Evolutionary conservation across 2,888 invertebrate species (phyloP).

Genomic region (Teleiodes luculella): DNA sequence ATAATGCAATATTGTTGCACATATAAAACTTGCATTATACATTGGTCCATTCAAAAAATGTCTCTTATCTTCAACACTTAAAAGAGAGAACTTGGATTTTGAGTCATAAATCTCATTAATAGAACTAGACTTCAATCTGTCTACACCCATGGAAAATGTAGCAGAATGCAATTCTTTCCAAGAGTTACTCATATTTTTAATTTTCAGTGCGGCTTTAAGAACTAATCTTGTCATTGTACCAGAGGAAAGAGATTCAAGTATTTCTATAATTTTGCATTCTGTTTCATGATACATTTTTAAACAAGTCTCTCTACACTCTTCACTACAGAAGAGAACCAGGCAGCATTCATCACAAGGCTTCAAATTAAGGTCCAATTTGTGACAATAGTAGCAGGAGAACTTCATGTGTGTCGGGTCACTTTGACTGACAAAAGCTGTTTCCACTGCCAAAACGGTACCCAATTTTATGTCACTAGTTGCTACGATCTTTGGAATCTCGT

Average conservation of each 20-base stretch:
- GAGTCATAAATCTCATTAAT: constrained; percentile 26
- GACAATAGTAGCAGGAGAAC: constrained; percentile 32
- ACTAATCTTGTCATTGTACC: constrained; percentile 12
- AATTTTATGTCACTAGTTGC: constrained; percentile 31
- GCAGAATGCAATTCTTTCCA: constrained; percentile 29
- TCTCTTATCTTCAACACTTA: constrained; percentile 23
- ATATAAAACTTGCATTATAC: constrained; percentile 25
- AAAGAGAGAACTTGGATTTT: constrained; percentile 23
- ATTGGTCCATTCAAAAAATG: constrained; percentile 28
- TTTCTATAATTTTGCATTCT: constrained; percentile 30
- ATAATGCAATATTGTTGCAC: constrained; percentile 26
- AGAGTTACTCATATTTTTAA: constrained; percentile 21
- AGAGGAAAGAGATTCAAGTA: constrained; percentile 12
- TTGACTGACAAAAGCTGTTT: constrained; percentile 28
- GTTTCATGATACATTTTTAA: constrained; percentile 27
- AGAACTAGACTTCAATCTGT: constrained; percentile 22
- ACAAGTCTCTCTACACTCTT: constrained; percentile 27
- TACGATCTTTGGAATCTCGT: constrained; percentile 27
- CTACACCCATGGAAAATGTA: constrained; percentile 23
- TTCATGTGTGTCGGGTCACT: constrained; percentile 8
- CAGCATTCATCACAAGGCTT: constrained; percentile 33
- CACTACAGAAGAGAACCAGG: constrained; percentile 31
- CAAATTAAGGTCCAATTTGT: constrained; percentile 28
- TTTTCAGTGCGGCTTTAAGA: constrained; percentile 29
- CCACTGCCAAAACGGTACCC: constrained; percentile 33